phyloP scores from a whole-genome alignment of 2,113 vertebrate genomes.

The Poecilia latipinna region DNA sequence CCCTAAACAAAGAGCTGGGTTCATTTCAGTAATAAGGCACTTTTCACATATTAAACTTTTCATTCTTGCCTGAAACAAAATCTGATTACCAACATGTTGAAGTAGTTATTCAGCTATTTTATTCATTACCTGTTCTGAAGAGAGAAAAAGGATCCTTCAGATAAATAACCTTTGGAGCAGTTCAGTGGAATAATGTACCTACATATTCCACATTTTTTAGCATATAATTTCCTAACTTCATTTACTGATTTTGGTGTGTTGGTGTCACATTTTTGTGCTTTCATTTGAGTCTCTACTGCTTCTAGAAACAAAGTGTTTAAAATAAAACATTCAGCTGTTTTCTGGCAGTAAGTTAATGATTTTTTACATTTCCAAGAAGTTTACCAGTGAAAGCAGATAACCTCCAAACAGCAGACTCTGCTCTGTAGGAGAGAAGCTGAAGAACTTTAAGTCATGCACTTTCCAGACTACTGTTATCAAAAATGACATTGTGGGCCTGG shows the following conservation, averaged over 20 bases:
- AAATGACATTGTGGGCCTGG: slow-evolving; percentile 3
- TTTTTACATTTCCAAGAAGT: not conserved
- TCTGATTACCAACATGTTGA: not conserved
- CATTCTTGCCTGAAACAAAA: not conserved
- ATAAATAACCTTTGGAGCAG: not conserved
- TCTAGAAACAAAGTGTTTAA: too few species aligned
- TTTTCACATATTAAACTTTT: not conserved
- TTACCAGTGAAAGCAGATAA: not conserved
- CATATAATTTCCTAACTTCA: not conserved
- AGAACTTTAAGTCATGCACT: not conserved
- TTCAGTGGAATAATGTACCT: not conserved
- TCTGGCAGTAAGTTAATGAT: too few species aligned
- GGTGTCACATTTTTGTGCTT: too few species aligned
- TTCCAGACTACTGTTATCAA: not conserved
- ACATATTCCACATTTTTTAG: too few species aligned
- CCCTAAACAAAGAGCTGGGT: not conserved
- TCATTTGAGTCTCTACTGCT: too few species aligned
- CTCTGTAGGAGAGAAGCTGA: not conserved
- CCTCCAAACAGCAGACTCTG: not conserved
- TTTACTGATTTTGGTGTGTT: too few species aligned
- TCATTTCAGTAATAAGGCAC: not conserved
- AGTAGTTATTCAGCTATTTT: not conserved
- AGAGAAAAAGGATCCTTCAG: not conserved
- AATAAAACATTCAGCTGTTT: too few species aligned
- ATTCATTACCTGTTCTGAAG: not conserved